Evolutionary conservation across 37 sponge, comb jelly and placozoan genomes (phyloP).

Genomic region (Amphimedon queenslandica): DNA sequence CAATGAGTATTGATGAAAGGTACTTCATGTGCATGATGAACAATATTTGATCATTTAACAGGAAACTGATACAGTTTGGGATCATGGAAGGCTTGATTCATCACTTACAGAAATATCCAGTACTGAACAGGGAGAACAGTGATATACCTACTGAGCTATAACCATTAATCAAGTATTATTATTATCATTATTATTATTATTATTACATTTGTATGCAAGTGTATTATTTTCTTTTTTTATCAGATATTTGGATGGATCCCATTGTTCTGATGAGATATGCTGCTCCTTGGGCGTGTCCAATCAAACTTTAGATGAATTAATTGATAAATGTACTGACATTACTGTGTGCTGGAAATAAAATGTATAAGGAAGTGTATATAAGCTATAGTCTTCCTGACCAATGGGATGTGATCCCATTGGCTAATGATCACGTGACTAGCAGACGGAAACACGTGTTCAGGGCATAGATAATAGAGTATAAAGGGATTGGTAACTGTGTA

Average conservation of each 20-base stretch:
- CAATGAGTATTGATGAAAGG: conserved; percentile 67
- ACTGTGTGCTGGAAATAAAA: conserved; percentile 54
- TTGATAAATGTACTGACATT: conserved; percentile 35
- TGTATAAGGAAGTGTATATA: no score
- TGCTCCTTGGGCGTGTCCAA: conserved; percentile 46
- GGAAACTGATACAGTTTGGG: conserved; percentile 74
- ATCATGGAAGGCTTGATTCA: conserved; percentile 59
- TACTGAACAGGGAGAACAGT: conserved; percentile 8
- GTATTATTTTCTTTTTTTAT: no score
- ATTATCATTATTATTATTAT: no score
- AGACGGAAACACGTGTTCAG: no score
- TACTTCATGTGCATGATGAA: no score
- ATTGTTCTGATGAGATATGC: conserved; percentile 78
- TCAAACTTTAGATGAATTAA: conserved; percentile 46
- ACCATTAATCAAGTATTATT: conserved; percentile 20
- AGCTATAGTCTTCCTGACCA: no score
- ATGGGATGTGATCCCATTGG: no score
- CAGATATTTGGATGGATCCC: conserved; percentile 36
- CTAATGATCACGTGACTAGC: no score
- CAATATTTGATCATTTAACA: no score
- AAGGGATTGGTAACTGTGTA: no score
- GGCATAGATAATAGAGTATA: no score
- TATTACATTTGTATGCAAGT: no score
- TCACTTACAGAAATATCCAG: conserved; percentile 74
- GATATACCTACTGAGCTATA: background rate